Percentiles rank a stretch among this genome's conserved stretches.
Evolutionary conservation across 1,140 invertebrate genomes (phyloP).

Genomic region (Drosophila lini): DNA sequence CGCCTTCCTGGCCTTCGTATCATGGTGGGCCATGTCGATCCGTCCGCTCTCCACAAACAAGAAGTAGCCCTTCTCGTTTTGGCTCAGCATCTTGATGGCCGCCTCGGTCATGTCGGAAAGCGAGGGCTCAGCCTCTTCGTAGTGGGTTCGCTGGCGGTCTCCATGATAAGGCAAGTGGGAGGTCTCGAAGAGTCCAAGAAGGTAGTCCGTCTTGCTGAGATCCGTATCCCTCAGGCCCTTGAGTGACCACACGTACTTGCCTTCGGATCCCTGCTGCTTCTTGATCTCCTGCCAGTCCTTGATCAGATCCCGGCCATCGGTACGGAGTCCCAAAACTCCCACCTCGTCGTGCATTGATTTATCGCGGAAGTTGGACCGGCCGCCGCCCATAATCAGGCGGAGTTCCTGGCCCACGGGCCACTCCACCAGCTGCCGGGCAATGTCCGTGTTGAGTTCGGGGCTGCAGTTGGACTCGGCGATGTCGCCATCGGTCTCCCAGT

Average conservation of each 20-base stretch:
- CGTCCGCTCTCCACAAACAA: slow-evolving; percentile 94
- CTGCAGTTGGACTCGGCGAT: slow-evolving; percentile 78
- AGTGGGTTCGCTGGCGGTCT: slow-evolving; percentile 84
- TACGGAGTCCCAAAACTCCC: slow-evolving; percentile 86
- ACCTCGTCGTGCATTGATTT: slow-evolving; percentile 87
- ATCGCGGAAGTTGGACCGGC: slow-evolving; percentile 88
- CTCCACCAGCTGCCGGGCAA: slow-evolving; percentile 90
- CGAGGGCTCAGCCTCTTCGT: slow-evolving; percentile 86
- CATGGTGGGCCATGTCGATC: slow-evolving; percentile 94
- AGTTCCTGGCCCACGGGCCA: slow-evolving; percentile 87
- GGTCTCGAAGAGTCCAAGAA: slow-evolving; percentile 88
- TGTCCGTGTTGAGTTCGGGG: slow-evolving; percentile 86
- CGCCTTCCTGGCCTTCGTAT: slow-evolving; percentile 90
- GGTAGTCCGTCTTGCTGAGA: slow-evolving; percentile 87
- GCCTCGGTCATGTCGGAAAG: slow-evolving; percentile 93
- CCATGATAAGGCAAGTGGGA: slow-evolving; percentile 85
- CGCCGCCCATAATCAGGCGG: slow-evolving; percentile 90
- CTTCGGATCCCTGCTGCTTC: slow-evolving; percentile 85
- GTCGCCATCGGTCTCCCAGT: slow-evolving; percentile 90
- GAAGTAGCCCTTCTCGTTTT: slow-evolving; percentile 94
- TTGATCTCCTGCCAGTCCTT: slow-evolving; percentile 88
- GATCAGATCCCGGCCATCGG: slow-evolving; percentile 87
- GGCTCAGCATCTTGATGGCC: slow-evolving; percentile 91
- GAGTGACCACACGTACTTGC: slow-evolving; percentile 88
- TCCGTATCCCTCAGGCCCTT: slow-evolving; percentile 87